These are phyloP conservation scores for Aphaenogaster floridana DNA, from an alignment of 1,140 invertebrate species.

Conservation along the genomic window DNA sequence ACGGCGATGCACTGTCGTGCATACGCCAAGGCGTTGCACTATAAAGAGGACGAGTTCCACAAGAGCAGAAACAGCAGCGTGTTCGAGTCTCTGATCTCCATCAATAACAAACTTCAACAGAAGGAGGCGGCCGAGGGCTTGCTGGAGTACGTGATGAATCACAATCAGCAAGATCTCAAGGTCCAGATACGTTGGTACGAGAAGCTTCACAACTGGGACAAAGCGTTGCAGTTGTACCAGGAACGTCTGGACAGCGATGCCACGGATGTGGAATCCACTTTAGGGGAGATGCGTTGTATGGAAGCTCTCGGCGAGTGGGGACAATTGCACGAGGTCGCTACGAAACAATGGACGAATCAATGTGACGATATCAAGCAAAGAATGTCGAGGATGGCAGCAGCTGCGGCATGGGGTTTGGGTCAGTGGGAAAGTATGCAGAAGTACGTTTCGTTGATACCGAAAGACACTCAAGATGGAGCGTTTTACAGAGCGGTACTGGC, in stretches of 20 bases:
- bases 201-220: conserved; percentile 99
- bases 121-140: conserved; percentile 98
- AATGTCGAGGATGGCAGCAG: conserved; percentile 96
- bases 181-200: conserved; percentile 99
- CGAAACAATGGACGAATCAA: conserved; percentile 92
- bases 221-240: conserved; percentile 95
- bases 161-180: conserved; percentile 89
- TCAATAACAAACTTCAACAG: conserved; percentile 99
- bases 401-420: conserved; percentile 97
- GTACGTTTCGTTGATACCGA: conserved; percentile 95
- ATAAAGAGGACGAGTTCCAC: conserved; percentile 99
- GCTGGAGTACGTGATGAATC: conserved; percentile 96
- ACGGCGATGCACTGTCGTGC: conserved; percentile 95
- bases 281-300: conserved; percentile 98
- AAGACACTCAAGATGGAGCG: conserved; percentile 96
- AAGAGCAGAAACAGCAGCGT: conserved; percentile 90
- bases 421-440: conserved; percentile 97
- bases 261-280: conserved; percentile 92
- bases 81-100: conserved; percentile 97
- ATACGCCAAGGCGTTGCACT: conserved; percentile 98
- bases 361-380: conserved; percentile 91
- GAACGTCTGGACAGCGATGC: conserved; percentile 89
- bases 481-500: conserved; percentile 98
- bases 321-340: conserved; percentile 93
- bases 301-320: conserved; percentile 99